These are phyloP conservation scores for Protonemura montana DNA, from an alignment of 2,888 invertebrate genomes.

Conservation along the genomic window DNA sequence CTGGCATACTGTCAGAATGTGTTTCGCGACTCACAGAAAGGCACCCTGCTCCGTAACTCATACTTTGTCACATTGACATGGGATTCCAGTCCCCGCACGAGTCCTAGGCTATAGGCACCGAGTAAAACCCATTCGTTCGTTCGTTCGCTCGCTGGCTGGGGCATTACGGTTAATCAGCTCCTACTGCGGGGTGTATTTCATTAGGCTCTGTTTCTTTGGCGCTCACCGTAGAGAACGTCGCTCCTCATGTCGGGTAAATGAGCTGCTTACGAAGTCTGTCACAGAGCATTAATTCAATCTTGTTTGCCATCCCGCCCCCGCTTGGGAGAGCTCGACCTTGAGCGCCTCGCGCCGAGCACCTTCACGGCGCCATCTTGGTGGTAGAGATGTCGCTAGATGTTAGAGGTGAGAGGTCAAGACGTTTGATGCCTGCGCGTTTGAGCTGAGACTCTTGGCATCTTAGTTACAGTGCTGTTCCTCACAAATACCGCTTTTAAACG, in stretches of 20 bases:
- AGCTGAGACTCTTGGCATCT: not conserved
- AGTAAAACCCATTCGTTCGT: not conserved
- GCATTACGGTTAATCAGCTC: conserved; percentile 20
- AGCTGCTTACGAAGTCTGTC: conserved; percentile 32
- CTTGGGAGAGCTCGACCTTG: too few relatives aligned
- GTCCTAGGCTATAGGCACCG: not conserved
- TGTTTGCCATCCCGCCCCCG: too few relatives aligned
- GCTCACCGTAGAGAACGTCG: not conserved
- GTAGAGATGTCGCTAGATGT: not conserved
- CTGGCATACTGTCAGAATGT: not conserved
- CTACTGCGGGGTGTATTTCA: conserved; percentile 1
- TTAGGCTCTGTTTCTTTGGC: conserved; percentile 1
- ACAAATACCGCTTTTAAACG: too few relatives aligned
- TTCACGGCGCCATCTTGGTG: not conserved
- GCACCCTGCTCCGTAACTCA: not conserved
- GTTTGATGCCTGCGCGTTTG: not conserved
- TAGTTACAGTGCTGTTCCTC: too few relatives aligned
- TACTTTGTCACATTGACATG: too few relatives aligned
- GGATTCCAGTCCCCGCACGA: too few relatives aligned
- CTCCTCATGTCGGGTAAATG: conserved; percentile 3
- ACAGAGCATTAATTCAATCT: conserved; percentile 22
- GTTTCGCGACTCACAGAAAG: not conserved
- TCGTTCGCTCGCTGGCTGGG: not conserved
- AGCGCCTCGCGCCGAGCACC: not conserved
- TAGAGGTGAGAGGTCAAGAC: not conserved